Conservation (phyloP, 2,797 vertebrate species). For the Sebastes cheni region DNA sequence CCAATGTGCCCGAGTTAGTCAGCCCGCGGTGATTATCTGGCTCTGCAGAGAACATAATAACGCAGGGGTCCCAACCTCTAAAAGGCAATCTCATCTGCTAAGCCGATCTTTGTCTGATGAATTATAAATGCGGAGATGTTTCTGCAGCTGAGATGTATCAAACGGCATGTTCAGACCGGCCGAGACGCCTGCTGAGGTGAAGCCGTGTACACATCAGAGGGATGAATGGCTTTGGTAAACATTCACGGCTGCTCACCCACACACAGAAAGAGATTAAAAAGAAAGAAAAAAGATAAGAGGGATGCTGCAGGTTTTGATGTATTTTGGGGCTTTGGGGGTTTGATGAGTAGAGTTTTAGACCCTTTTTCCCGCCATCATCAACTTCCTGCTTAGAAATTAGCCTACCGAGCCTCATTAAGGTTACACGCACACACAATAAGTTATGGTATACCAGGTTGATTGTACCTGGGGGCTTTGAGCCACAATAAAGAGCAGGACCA, state of each 20-base stretch:
- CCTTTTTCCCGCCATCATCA: slow-evolving; percentile 18
- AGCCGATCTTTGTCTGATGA: slow-evolving; percentile 34
- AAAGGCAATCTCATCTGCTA: slow-evolving; percentile 30
- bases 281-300: not conserved
- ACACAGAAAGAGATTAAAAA: slow-evolving; percentile 6
- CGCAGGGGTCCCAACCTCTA: slow-evolving; percentile 12
- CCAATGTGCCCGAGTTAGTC: slow-evolving; percentile 4
- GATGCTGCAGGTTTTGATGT: slow-evolving; percentile 5
- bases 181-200: slow-evolving; percentile 31
- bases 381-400: slow-evolving; percentile 50
- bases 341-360: slow-evolving; percentile 13
- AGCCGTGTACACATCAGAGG: slow-evolving; percentile 14
- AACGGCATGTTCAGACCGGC: slow-evolving; percentile 1
- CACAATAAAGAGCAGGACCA: not conserved
- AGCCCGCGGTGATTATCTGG: slow-evolving; percentile 32
- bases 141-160: slow-evolving; percentile 3
- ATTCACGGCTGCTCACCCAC: slow-evolving; percentile 5
- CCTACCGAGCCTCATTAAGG: slow-evolving; percentile 45
- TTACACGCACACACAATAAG: not conserved
- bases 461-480: slow-evolving; percentile 3
- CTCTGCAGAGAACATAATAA: slow-evolving; percentile 49
- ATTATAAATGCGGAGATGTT: slow-evolving; percentile 6
- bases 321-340: slow-evolving; percentile 27
- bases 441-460: not conserved
- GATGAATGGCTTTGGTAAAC: slow-evolving; percentile 32